Conservation (phyloP, 2,797 vertebrate species). For the Chaetodon trifasciatus region DNA sequence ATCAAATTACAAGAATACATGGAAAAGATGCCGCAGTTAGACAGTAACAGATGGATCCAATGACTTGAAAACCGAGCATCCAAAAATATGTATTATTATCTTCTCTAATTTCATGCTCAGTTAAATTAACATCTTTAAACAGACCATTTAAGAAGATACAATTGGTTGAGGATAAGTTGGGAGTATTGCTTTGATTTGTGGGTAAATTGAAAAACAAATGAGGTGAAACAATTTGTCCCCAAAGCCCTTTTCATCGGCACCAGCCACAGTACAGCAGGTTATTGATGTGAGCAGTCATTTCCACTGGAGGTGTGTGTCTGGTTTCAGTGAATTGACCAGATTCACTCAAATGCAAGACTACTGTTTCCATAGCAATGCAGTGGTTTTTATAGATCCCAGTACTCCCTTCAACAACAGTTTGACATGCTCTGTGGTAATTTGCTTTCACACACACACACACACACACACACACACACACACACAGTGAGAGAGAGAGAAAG, state of each 20-base stretch:
- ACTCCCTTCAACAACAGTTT: conserved; percentile 47
- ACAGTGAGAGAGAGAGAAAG: background rate
- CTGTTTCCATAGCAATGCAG: conserved; percentile 68
- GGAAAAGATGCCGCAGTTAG: background rate
- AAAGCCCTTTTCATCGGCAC: background rate
- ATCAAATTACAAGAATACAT: background rate
- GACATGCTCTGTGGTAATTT: conserved; percentile 38
- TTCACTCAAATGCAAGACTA: conserved; percentile 31
- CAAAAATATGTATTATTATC: background rate
- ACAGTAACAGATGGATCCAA: background rate
- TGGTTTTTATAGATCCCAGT: conserved; percentile 58
- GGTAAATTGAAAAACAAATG: conserved; percentile 23
- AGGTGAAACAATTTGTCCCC: conserved; percentile 28
- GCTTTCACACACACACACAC: conserved; percentile 25
- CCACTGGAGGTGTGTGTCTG: conserved; percentile 12
- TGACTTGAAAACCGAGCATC: background rate
- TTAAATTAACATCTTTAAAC: conserved; percentile 9
- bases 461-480: conserved; percentile 22
- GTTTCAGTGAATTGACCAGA: conserved; percentile 3
- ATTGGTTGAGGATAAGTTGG: background rate
- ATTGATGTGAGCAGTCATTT: conserved; percentile 18
- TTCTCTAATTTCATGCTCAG: conserved; percentile 37
- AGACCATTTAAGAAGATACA: background rate
- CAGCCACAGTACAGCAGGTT: conserved; percentile 19
- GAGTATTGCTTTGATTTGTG: conserved; percentile 24